phyloP scores from a whole-genome alignment of 1,140 invertebrate species.

The Panulirus ornatus region DNA sequence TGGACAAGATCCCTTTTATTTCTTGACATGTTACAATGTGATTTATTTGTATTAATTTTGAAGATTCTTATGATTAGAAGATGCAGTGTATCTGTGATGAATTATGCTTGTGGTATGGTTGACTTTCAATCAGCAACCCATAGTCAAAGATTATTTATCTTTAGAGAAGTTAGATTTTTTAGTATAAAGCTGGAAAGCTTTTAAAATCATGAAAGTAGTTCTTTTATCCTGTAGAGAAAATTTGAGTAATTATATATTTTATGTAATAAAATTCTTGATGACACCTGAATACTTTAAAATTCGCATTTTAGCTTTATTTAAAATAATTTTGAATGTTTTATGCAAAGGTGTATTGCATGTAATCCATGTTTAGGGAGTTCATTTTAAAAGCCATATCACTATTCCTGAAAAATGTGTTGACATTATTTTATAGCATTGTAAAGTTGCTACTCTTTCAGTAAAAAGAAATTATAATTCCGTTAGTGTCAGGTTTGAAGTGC shows the following conservation, averaged over 20 bases:
- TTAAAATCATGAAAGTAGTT: not conserved
- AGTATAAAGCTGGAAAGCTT: not conserved
- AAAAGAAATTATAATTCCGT: constrained; percentile 27
- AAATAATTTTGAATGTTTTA: constrained; percentile 31
- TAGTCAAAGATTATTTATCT: constrained; percentile 8
- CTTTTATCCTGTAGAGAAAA: not conserved
- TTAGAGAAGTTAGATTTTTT: too few species aligned
- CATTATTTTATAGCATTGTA: not conserved
- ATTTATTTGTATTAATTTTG: constrained; percentile 36
- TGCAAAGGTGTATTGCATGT: constrained; percentile 8
- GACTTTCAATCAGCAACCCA: not conserved
- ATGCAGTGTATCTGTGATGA: constrained; percentile 60
- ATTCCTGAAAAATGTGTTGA: constrained; percentile 3
- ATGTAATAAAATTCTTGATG: not conserved
- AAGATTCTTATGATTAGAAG: constrained; percentile 37
- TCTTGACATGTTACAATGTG: constrained; percentile 31
- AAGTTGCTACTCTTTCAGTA: not conserved
- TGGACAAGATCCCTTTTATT: constrained; percentile 15
- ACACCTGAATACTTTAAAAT: not conserved
- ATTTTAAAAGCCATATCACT: not conserved
- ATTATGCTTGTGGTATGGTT: constrained; percentile 48
- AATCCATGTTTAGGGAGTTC: not conserved
- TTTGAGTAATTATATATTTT: constrained; percentile 2
- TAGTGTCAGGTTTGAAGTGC: constrained; percentile 13
- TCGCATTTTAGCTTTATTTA: not conserved